Percentiles rank a stretch among this genome's conserved stretches.
These are phyloP conservation scores for Sphaeridia pumilis DNA, from an alignment of 2,888 invertebrate species.

Conservation along the genomic window DNA sequence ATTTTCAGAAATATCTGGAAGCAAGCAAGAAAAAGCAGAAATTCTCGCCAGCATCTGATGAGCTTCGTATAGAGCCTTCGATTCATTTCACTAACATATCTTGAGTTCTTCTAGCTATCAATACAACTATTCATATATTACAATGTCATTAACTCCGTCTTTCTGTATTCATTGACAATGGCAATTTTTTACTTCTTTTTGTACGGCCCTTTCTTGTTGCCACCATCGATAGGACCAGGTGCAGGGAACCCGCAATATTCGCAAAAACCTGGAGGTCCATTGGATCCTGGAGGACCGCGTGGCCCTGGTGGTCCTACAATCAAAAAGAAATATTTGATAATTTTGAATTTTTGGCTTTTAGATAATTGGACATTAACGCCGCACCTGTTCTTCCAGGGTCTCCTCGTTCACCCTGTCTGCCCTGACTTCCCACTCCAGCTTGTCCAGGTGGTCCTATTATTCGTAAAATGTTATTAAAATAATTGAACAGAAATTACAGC, in stretches of 20 bases:
- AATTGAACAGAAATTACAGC: neutral
- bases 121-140: too few relatives aligned
- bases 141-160: too few relatives aligned
- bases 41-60: too few relatives aligned
- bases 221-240: constrained; percentile 42
- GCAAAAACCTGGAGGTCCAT: constrained; percentile 49
- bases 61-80: too few relatives aligned
- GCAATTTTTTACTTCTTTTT: too few relatives aligned
- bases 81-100: too few relatives aligned
- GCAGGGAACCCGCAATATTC: constrained; percentile 52
- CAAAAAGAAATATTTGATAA: neutral
- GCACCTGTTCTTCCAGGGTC: constrained; percentile 62
- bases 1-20: too few relatives aligned
- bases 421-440: constrained; percentile 52
- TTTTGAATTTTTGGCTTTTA: neutral
- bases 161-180: too few relatives aligned
- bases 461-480: constrained; percentile 1
- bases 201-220: constrained; percentile 47
- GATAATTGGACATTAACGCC: too few relatives aligned
- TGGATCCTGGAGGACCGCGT: constrained; percentile 46
- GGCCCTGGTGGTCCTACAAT: constrained; percentile 39
- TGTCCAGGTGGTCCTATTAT: constrained; percentile 53
- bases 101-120: too few relatives aligned
- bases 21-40: too few relatives aligned
- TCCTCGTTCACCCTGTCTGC: constrained; percentile 64